Evolutionary conservation across 1,140 invertebrate genomes (phyloP).

Genomic region (Antheraea pernyi): DNA sequence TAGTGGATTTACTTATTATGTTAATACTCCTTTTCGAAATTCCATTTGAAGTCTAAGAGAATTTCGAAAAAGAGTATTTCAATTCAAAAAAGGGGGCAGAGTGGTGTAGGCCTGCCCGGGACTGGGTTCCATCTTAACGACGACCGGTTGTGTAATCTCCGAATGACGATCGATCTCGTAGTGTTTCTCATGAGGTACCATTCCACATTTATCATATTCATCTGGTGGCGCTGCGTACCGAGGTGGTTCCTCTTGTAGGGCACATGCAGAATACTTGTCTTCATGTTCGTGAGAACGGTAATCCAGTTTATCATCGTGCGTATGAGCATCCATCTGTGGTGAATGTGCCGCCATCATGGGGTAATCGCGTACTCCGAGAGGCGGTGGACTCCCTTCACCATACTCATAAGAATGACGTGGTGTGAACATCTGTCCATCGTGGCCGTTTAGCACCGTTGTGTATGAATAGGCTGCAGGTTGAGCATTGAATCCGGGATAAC

Average conservation of each 20-base stretch:
- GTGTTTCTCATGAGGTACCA: slow-evolving; percentile 77
- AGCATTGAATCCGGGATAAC: slow-evolving; percentile 81
- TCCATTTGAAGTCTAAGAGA: slow-evolving; percentile 50
- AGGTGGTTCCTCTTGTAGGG: slow-evolving; percentile 81
- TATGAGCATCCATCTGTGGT: slow-evolving; percentile 79
- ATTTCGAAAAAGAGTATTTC: slow-evolving; percentile 81
- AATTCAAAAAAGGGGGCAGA: slow-evolving; percentile 88
- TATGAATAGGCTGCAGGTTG: slow-evolving; percentile 80
- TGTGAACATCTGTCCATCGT: slow-evolving; percentile 83
- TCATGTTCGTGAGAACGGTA: slow-evolving; percentile 76
- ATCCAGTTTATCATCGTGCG: slow-evolving; percentile 77
- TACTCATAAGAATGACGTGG: slow-evolving; percentile 80
- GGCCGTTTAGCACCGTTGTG: slow-evolving; percentile 84
- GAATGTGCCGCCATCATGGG: slow-evolving; percentile 84
- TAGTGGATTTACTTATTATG: not conserved
- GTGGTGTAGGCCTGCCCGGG: slow-evolving; percentile 82
- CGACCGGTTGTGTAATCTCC: slow-evolving; percentile 78
- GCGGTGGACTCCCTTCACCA: slow-evolving; percentile 81
- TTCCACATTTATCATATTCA: slow-evolving; percentile 77
- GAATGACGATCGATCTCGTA: slow-evolving; percentile 76
- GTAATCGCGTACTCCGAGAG: slow-evolving; percentile 81
- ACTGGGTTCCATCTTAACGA: slow-evolving; percentile 83
- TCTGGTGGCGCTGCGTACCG: slow-evolving; percentile 78
- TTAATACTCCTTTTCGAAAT: slow-evolving; percentile 77
- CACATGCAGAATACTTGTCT: slow-evolving; percentile 78